Percentiles rank a stretch among this genome's conserved stretches.
phyloP scores from a whole-genome alignment of 2,113 vertebrate genomes.

The Chitala chitala region DNA sequence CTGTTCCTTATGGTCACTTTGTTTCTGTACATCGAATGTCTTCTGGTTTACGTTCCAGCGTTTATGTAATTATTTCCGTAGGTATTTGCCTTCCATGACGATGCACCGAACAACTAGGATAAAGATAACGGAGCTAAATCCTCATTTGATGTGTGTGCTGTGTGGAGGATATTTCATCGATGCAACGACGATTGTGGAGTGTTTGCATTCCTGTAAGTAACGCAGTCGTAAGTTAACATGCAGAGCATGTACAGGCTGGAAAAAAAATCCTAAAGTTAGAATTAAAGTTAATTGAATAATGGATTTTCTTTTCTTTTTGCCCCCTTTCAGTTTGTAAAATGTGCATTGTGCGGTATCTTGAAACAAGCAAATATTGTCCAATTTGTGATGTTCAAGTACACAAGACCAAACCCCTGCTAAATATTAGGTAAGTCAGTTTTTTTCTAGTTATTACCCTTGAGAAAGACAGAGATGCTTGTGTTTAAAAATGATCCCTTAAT shows the following conservation, averaged over 20 bases:
- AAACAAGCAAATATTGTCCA: constrained; percentile 82
- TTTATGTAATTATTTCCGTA: neutral
- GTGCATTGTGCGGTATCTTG: constrained; percentile 79
- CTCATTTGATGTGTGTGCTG: constrained; percentile 77
- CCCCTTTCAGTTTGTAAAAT: constrained; percentile 71
- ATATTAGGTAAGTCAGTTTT: constrained; percentile 78
- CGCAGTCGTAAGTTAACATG: neutral
- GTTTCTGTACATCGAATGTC: too few relatives aligned
- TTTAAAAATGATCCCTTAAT: neutral
- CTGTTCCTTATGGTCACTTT: too few relatives aligned
- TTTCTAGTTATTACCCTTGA: neutral
- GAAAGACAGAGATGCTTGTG: neutral
- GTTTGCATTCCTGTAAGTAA: constrained; percentile 78
- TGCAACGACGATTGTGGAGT: constrained; percentile 79
- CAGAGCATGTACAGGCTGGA: neutral
- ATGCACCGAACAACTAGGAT: constrained; percentile 90
- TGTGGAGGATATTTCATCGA: constrained; percentile 80
- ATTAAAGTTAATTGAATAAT: neutral
- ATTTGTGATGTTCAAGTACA: constrained; percentile 83
- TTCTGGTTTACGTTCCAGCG: neutral
- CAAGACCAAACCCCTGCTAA: constrained; percentile 78
- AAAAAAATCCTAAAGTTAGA: too few relatives aligned
- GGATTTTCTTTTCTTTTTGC: constrained; percentile 21
- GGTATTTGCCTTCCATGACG: constrained; percentile 51
- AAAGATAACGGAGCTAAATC: constrained; percentile 66